Evolutionary conservation across 1,140 invertebrate species (phyloP), one percentile per base, ranked within the genome.

Genomic region (Drosophila ogumai): DNA sequence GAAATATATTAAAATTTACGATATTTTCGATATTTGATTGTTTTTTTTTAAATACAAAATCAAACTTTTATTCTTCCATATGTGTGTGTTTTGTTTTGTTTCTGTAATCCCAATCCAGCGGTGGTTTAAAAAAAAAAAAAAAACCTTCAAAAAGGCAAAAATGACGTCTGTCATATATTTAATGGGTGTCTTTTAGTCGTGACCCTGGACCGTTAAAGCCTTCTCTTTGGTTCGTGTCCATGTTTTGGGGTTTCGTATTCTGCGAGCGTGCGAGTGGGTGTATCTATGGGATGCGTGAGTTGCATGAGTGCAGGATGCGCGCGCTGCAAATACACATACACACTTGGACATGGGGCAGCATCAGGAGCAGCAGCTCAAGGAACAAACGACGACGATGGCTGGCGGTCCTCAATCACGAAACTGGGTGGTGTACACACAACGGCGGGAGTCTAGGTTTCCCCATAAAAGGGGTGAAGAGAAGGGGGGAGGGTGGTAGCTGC

Each of bases 251-350:
- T 19, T 32, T 25, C 54, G 63, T 47, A 36, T 36, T 55, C 12
- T n/a, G 49, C 28, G 38, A 38, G 25, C 55, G 25, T 46, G 38
- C 38, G 32, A 32, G 49, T 32, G 67, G 50, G 34, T 68, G 49
- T 49, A 55, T 58, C 50, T 72, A 38, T 36, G 68, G 36, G 68
- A 67, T 69, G 66, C 66, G 66, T 69, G 61, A 52, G 46, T 54
- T 69, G 66, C 66, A 69, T 72, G 64, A 49, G 52, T 71, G 69
- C 69, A 73, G 67, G 63, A 68, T 59, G 69, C 69, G 69, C 69
- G 67, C 67, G 67, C 68, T 72, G 55, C 66, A 40, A 36, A 50
- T 46, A 57, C 64, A 41, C 67, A 68, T 44, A 57, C 34, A 40
- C 38, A 52, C 41, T 61, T 61, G 61, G 61, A 69, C 68, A 69